Conservation (phyloP, 2,797 vertebrate genomes). For the Dryobates pubescens region DNA sequence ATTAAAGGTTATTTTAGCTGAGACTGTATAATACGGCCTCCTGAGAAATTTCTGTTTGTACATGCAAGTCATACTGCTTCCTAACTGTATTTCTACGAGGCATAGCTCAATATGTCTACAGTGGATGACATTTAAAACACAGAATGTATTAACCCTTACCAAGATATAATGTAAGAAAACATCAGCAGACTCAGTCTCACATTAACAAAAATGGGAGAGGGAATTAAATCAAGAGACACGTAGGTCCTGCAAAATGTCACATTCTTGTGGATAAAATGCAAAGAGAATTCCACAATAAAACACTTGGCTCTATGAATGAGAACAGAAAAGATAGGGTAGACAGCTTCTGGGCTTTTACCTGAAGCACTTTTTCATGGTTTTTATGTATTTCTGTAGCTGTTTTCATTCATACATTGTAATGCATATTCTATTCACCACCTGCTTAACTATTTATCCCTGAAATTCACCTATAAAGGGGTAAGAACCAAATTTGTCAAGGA, state of each 20-base stretch:
- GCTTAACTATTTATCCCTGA: background rate
- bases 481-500: background rate
- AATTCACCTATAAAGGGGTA: background rate
- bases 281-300: background rate
- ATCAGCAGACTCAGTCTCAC: background rate
- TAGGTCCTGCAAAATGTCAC: background rate
- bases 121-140: background rate
- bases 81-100: background rate
- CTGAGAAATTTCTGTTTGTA: background rate
- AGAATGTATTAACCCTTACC: background rate
- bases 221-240: background rate
- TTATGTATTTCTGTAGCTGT: background rate
- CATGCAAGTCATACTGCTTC: background rate
- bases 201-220: background rate
- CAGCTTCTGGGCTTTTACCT: background rate
- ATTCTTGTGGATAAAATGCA: background rate
- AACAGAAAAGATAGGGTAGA: background rate
- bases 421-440: background rate
- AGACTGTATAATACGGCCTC: background rate
- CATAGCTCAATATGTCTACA: background rate
- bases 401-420: background rate
- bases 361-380: background rate
- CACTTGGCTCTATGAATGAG: background rate
- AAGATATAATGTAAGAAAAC: background rate
- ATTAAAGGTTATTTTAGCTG: background rate